These are phyloP conservation scores for Eucidaris tribuloides DNA, from an alignment of 35 echinoderm and acorn worm species.

Conservation along the genomic window DNA sequence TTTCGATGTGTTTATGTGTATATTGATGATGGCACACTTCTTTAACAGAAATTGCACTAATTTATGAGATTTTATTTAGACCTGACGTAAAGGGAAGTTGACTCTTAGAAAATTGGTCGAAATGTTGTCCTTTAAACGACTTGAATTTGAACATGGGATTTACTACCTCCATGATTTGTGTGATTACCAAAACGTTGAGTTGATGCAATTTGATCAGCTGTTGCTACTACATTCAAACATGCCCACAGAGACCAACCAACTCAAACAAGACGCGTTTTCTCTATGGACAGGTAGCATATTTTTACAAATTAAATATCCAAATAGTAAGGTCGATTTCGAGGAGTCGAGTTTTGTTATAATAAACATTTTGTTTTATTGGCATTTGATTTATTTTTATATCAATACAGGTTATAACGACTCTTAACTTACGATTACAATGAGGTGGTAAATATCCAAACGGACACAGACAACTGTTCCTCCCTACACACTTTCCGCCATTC, in stretches of 20 bases:
- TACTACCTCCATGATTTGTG: too few species aligned
- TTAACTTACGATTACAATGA: conserved; percentile 22
- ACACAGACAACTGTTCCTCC: conserved; percentile 32
- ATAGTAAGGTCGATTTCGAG: background rate
- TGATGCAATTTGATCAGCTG: too few species aligned
- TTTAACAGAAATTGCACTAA: too few species aligned
- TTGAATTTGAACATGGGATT: background rate
- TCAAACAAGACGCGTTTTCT: background rate
- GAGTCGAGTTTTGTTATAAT: background rate
- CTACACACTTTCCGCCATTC: conserved; percentile 43
- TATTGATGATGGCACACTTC: too few species aligned
- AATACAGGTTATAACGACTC: background rate
- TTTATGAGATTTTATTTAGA: too few species aligned
- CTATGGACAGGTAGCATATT: background rate
- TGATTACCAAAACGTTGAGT: too few species aligned
- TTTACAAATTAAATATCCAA: background rate
- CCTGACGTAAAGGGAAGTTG: too few species aligned
- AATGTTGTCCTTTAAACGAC: background rate
- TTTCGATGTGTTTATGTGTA: too few species aligned
- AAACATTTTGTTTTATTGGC: background rate
- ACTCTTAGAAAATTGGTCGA: too few species aligned
- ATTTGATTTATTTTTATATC: background rate
- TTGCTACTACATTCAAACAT: too few species aligned
- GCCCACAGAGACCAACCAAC: background rate
- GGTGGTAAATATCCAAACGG: conserved; percentile 16